Evolutionary conservation across 2,888 invertebrate species (phyloP), one percentile per base, ranked within the genome.

Genomic region (Encarsia formosa): DNA sequence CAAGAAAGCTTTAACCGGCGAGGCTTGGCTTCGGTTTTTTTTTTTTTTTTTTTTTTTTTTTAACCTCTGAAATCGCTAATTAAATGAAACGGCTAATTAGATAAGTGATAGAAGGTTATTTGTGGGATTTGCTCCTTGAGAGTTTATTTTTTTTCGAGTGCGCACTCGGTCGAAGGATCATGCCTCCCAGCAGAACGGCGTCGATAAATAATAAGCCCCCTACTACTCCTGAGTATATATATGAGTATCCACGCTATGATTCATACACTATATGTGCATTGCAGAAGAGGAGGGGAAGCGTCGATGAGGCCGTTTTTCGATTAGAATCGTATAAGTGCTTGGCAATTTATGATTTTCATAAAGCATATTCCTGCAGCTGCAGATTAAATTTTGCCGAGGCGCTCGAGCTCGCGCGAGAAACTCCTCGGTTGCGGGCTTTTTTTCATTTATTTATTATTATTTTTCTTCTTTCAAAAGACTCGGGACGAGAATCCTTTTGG

Each of bases 71-170:
- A 38, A 49, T 59, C 62, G 62, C 63, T 67, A 65, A 67, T 68
- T 67, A 64, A 65, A 68, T 63, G 64, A 63, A 63, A 64, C 60
- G 59, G 60, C 62, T 67, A 68, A 67, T 68, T 68, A 68, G 63
- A 67, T 65, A 63, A 66, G 61, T 63, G 66, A 67, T 67, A 64
- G 61, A 61, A 60, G 64, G 60, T 64, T 62, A 61, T 61, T 57
- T n/a, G n/a, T n/a, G 62, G 51, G 58, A 48, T 16, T 41, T 50
- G 42, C 42, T 31, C 4, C 34, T 40, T 35, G 34, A 5, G 4
- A 35, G 18, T 16, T 37, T 18, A 20, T 37, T 24, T 41, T 47
- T 26, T 42, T 29, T 43, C 41, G 13, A 19, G 18, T 23, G 8
- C 37, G 24, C 38, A n/a, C 45, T 19, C 41, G 41, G 48, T 44